These are phyloP conservation scores for Toxonevra muliebris DNA, from an alignment of 2,888 invertebrate genomes.

Conservation along the genomic window DNA sequence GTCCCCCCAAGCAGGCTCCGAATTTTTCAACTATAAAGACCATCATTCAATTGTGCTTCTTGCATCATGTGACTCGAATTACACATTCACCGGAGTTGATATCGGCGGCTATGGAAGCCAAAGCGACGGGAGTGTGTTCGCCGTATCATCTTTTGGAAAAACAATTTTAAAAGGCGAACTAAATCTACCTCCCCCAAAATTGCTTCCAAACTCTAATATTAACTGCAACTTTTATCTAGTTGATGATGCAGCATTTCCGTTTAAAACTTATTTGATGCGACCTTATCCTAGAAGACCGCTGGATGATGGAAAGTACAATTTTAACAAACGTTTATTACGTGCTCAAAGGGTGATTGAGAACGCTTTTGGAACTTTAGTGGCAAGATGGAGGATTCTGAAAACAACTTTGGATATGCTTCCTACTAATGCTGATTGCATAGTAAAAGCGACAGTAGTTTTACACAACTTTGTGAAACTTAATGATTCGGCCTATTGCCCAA, in stretches of 20 bases:
- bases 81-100: constrained; percentile 19
- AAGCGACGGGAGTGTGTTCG: constrained; percentile 30
- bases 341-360: constrained; percentile 18
- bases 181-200: no score
- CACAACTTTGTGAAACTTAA: no score
- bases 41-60: constrained; percentile 14
- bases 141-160: constrained; percentile 24
- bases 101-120: constrained; percentile 24
- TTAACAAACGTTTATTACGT: constrained; percentile 26
- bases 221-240: no score
- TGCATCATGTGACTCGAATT: constrained; percentile 27
- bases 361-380: no score
- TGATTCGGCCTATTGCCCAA: constrained; percentile 31
- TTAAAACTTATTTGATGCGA: constrained; percentile 21
- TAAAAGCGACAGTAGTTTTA: constrained; percentile 29
- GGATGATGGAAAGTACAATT: constrained; percentile 17
- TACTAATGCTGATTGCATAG: constrained; percentile 25
- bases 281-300: constrained; percentile 28
- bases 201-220: no score
- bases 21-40: constrained; percentile 22
- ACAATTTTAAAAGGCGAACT: no score
- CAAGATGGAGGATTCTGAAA: constrained; percentile 17
- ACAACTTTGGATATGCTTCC: constrained; percentile 30
- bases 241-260: constrained; percentile 32
- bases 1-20: constrained; percentile 29